These are phyloP conservation scores for Sceloporus tristichus DNA, from an alignment of 2,113 vertebrate species.

Conservation along the genomic window DNA sequence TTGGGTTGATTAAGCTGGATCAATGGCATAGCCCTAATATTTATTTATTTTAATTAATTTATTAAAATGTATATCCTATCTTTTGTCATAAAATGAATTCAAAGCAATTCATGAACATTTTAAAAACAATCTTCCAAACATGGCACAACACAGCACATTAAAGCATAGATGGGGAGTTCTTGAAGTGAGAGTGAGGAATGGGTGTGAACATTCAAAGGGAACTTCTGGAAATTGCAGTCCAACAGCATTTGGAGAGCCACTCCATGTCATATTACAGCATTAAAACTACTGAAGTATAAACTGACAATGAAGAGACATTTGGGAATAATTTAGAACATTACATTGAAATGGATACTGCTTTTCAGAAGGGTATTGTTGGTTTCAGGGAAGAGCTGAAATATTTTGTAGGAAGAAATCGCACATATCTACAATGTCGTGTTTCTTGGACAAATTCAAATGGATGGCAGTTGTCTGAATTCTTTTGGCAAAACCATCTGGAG, in stretches of 20 bases:
- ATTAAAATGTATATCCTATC: too few relatives aligned
- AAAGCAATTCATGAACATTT: background rate
- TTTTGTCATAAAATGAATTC: background rate
- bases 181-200: too few relatives aligned
- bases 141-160: too few relatives aligned
- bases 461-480: background rate
- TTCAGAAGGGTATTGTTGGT: background rate
- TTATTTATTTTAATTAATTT: too few relatives aligned
- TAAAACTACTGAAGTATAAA: background rate
- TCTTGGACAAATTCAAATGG: too few relatives aligned
- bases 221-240: too few relatives aligned
- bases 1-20: too few relatives aligned
- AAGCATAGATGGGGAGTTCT: too few relatives aligned
- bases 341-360: background rate
- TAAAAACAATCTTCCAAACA: background rate
- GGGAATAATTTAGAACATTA: background rate
- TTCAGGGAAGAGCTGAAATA: background rate
- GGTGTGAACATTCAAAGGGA: too few relatives aligned
- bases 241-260: too few relatives aligned
- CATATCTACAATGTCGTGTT: background rate
- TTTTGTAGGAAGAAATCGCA: background rate
- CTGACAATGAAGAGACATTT: background rate
- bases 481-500: background rate
- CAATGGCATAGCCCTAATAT: too few relatives aligned
- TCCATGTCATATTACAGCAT: too few relatives aligned